These are phyloP conservation scores for Drosophila vallismaia DNA, from an alignment of 2,888 invertebrate genomes.

Conservation along the genomic window DNA sequence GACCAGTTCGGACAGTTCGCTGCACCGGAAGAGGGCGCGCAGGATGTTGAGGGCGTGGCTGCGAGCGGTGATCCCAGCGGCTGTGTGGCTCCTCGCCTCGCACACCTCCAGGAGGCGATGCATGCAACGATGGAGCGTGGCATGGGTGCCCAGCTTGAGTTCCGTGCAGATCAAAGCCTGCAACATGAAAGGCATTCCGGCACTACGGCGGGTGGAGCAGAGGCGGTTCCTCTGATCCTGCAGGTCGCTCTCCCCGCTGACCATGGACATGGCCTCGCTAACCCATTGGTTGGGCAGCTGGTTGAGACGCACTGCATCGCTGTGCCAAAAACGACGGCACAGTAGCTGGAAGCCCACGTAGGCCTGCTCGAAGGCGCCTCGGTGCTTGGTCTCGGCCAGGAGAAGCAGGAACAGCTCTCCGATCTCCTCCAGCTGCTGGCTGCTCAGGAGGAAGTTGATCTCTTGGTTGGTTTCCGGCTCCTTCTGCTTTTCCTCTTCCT, in stretches of 20 bases:
- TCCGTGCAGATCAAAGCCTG: constrained; percentile 92
- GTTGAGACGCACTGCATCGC: constrained; percentile 84
- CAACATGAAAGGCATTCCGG: constrained; percentile 95
- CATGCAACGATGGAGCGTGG: constrained; percentile 87
- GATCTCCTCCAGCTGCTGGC: constrained; percentile 85
- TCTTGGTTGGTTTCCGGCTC: constrained; percentile 3
- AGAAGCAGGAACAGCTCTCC: constrained; percentile 88
- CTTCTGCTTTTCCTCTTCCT: constrained; percentile 37
- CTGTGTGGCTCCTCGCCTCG: constrained; percentile 11
- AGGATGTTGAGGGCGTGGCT: constrained; percentile 95
- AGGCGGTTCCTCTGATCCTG: constrained; percentile 80
- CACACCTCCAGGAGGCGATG: constrained; percentile 84
- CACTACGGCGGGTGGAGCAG: constrained; percentile 94
- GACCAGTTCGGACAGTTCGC: constrained; percentile 89
- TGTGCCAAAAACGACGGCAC: constrained; percentile 86
- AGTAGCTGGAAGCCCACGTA: constrained; percentile 93
- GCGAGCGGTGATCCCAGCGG: constrained; percentile 82
- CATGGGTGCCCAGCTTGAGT: constrained; percentile 86
- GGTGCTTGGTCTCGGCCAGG: constrained; percentile 92
- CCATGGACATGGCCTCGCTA: constrained; percentile 85
- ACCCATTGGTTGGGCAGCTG: constrained; percentile 88
- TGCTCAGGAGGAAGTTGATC: constrained; percentile 63
- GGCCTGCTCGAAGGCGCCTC: constrained; percentile 99
- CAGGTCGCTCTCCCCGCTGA: constrained; percentile 70
- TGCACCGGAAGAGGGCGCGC: constrained; percentile 91